A percentile compares a stretch with the other conserved stretches of the same genome.
These are phyloP conservation scores for Perithous albicinctus DNA, from an alignment of 2,888 invertebrate species.

Conservation along the genomic window DNA sequence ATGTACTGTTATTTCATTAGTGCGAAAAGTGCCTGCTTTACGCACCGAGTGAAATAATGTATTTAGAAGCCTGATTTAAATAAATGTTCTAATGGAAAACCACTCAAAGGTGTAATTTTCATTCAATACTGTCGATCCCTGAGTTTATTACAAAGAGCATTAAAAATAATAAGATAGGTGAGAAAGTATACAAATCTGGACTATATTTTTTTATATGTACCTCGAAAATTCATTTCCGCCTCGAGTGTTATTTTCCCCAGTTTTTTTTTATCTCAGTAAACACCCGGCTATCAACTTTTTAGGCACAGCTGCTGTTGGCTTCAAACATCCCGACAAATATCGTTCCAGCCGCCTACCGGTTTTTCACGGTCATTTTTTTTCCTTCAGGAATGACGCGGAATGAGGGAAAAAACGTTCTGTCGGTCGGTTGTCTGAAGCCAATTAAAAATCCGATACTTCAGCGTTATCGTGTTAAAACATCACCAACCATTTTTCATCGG, in stretches of 20 bases:
- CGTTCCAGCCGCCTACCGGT: conserved; percentile 9
- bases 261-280: neutral
- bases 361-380: conserved; percentile 21
- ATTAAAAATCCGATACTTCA: neutral
- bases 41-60: too few relatives aligned
- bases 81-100: too few relatives aligned
- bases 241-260: neutral
- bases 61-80: too few relatives aligned
- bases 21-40: too few relatives aligned
- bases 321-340: conserved; percentile 10
- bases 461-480: neutral
- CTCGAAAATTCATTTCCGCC: neutral
- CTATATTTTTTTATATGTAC: neutral
- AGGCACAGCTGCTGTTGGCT: conserved; percentile 20
- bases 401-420: neutral
- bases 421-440: neutral
- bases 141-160: too few relatives aligned
- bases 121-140: too few relatives aligned
- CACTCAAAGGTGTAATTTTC: too few relatives aligned
- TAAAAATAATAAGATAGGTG: neutral
- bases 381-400: conserved; percentile 3
- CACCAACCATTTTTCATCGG: neutral
- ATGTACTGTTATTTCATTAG: too few relatives aligned
- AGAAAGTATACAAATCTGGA: neutral
- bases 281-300: conserved; percentile 3